Conservation (phyloP, 2,888 invertebrate species). For the Tiliacea citrago region DNA sequence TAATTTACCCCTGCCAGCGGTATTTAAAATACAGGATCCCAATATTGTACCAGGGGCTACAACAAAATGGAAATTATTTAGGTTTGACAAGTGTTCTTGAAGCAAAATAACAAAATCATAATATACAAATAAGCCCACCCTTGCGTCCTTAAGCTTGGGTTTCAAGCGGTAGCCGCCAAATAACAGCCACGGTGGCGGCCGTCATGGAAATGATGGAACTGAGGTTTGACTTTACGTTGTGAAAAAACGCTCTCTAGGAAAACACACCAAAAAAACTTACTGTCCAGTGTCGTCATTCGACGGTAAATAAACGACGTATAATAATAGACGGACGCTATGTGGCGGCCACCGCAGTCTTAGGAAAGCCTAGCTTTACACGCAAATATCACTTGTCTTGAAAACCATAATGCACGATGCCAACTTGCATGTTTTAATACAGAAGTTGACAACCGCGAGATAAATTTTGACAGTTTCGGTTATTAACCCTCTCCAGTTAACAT, state of each 20-base stretch:
- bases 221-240: too few relatives aligned
- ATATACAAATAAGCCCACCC: background rate
- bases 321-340: too few relatives aligned
- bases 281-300: too few relatives aligned
- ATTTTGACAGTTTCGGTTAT: background rate
- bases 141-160: background rate
- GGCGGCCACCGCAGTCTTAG: too few relatives aligned
- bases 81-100: background rate
- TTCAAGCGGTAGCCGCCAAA: too few relatives aligned
- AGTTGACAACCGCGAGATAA: background rate
- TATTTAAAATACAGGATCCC: constrained; percentile 2
- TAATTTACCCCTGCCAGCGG: constrained; percentile 1
- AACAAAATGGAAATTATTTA: constrained; percentile 4
- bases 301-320: too few relatives aligned
- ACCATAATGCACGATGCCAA: background rate
- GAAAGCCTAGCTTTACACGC: background rate
- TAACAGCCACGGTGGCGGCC: too few relatives aligned
- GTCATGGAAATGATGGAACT: too few relatives aligned
- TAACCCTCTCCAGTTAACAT: background rate
- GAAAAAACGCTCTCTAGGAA: too few relatives aligned
- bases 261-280: too few relatives aligned
- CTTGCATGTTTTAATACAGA: background rate
- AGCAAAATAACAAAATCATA: background rate
- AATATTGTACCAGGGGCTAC: constrained; percentile 1
- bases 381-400: background rate